Evolutionary conservation across 2,797 vertebrate genomes (phyloP).

Genomic region (Phyllotis vaccarum): DNA sequence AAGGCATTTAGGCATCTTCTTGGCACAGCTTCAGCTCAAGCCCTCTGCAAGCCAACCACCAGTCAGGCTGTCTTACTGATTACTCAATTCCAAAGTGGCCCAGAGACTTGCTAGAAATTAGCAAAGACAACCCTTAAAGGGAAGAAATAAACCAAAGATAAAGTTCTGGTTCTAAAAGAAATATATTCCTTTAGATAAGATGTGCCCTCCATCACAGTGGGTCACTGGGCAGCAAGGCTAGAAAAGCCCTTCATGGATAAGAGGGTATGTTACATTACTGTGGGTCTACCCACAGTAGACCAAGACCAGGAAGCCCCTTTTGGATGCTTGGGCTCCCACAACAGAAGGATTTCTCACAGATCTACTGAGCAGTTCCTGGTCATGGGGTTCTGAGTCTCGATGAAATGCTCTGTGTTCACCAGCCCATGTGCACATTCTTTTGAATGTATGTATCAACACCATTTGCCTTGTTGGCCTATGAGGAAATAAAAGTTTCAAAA

Average conservation of each 20-base stretch:
- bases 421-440: neutral
- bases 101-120: neutral
- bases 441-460: neutral
- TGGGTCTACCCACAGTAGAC: too few species aligned
- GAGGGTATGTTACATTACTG: too few species aligned
- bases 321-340: rapidly evolving
- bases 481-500: neutral
- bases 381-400: neutral
- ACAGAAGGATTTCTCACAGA: neutral
- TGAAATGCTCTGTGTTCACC: neutral
- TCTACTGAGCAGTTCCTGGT: neutral
- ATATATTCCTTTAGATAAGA: neutral
- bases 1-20: neutral
- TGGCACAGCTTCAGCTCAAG: constrained; percentile 8
- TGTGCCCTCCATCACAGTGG: neutral
- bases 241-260: neutral
- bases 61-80: neutral
- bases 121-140: neutral
- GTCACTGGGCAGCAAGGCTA: neutral
- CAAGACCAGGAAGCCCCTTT: too few species aligned
- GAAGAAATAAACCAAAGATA: neutral
- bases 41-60: neutral
- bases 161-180: neutral
- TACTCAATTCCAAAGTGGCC: neutral
- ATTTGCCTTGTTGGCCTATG: neutral